Conservation (phyloP, 2,797 vertebrate species). For the Harpagifer antarcticus region DNA sequence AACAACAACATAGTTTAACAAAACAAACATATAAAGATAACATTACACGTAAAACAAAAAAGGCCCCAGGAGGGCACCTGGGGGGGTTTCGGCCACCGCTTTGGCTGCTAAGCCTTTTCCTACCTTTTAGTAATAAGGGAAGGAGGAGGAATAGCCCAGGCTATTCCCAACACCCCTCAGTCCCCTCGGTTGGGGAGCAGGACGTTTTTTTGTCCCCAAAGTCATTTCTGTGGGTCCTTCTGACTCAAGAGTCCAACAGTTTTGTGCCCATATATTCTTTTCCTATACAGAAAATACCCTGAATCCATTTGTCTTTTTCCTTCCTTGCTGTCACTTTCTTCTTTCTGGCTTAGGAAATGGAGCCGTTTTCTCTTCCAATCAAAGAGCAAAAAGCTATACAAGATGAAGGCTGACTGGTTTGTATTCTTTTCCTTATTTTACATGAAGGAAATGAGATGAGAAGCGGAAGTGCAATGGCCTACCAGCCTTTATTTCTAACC, state of each 20-base stretch:
- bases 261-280: slow-evolving; percentile 73
- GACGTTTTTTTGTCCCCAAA: slow-evolving; percentile 38
- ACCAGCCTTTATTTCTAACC: slow-evolving; percentile 78
- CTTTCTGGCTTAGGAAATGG: slow-evolving; percentile 73
- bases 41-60: slow-evolving; percentile 71
- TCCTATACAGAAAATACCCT: slow-evolving; percentile 75
- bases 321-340: slow-evolving; percentile 60
- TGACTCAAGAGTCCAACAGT: slow-evolving; percentile 64
- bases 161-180: slow-evolving; percentile 51
- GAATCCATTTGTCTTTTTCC: slow-evolving; percentile 69
- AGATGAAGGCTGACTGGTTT: slow-evolving; percentile 79
- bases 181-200: slow-evolving; percentile 36
- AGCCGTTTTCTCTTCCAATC: slow-evolving; percentile 71
- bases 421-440: slow-evolving; percentile 54
- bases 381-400: slow-evolving; percentile 82
- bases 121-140: slow-evolving; percentile 68
- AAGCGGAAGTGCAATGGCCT: slow-evolving; percentile 83
- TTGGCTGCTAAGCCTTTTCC: slow-evolving; percentile 76
- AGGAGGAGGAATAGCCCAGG: slow-evolving; percentile 63
- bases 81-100: slow-evolving; percentile 75
- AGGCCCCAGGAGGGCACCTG: slow-evolving; percentile 73
- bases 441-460: slow-evolving; percentile 85
- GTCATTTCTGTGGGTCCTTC: slow-evolving; percentile 57
- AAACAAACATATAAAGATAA: slow-evolving; percentile 80
- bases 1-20: slow-evolving; percentile 84